Conservation (phyloP, 23 tunicate genomes). For the Halocynthia roretzi region DNA sequence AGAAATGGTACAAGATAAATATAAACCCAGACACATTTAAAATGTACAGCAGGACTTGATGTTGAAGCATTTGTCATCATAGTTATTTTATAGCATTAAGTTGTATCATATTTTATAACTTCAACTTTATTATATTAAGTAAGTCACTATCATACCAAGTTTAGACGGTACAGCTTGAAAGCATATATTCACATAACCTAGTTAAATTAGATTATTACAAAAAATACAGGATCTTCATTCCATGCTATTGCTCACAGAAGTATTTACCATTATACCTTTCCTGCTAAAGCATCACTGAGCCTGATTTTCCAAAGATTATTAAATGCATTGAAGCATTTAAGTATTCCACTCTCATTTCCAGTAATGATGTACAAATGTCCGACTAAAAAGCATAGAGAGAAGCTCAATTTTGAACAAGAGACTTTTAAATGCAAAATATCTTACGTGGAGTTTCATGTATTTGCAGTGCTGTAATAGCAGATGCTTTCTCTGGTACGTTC, state of each 20-base stretch:
- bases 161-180: neutral
- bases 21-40: too few species aligned
- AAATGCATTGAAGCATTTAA: conserved; percentile 79
- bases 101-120: too few species aligned
- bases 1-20: too few species aligned
- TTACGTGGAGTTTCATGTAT: conserved; percentile 70
- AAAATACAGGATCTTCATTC: too few species aligned
- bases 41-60: too few species aligned
- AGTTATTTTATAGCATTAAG: too few species aligned
- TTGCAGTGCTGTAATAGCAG: conserved; percentile 59
- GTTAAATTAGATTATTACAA: too few species aligned
- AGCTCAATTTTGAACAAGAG: neutral
- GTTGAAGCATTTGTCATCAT: too few species aligned
- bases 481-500: conserved; percentile 38
- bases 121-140: neutral
- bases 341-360: conserved; percentile 70
- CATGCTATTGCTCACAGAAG: too few species aligned
- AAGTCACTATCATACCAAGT: neutral
- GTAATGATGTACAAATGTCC: conserved; percentile 55
- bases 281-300: conserved; percentile 19
- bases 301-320: conserved; percentile 70
- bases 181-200: too few species aligned
- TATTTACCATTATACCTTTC: conserved; percentile 14
- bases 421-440: conserved; percentile 8
- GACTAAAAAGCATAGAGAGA: conserved; percentile 30